These are phyloP conservation scores for Drusus annulatus DNA, from an alignment of 1,140 invertebrate genomes.

Conservation along the genomic window DNA sequence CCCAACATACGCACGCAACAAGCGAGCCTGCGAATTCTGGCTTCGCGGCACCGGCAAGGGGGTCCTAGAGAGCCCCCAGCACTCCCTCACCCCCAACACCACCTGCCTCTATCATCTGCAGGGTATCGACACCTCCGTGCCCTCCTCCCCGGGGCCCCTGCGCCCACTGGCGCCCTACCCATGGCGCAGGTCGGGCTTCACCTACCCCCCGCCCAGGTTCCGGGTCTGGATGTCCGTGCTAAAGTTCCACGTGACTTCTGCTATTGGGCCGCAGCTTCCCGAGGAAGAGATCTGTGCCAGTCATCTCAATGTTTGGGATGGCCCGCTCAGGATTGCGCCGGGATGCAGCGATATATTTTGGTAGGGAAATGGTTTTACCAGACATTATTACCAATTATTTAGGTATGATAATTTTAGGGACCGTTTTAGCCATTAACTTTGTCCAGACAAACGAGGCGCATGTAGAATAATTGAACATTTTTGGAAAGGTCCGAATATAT, in stretches of 20 bases:
- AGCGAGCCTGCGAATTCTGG: slow-evolving; percentile 89
- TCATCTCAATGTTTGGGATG: slow-evolving; percentile 87
- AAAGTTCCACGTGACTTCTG: slow-evolving; percentile 84
- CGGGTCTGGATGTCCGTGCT: slow-evolving; percentile 90
- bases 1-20: slow-evolving; percentile 84
- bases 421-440: too few species aligned
- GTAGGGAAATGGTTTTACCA: slow-evolving; percentile 65
- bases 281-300: slow-evolving; percentile 84
- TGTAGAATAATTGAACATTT: too few species aligned
- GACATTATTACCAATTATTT: too few species aligned
- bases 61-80: slow-evolving; percentile 83
- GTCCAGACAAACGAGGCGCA: too few species aligned
- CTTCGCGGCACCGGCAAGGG: slow-evolving; percentile 84
- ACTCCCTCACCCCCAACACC: slow-evolving; percentile 87
- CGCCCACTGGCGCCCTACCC: slow-evolving; percentile 76
- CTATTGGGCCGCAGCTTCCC: slow-evolving; percentile 71
- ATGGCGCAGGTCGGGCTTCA: slow-evolving; percentile 73
- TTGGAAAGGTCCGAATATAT: too few species aligned
- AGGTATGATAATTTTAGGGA: too few species aligned
- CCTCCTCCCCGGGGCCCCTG: slow-evolving; percentile 73
- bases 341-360: slow-evolving; percentile 86
- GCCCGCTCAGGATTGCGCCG: slow-evolving; percentile 81
- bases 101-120: slow-evolving; percentile 90
- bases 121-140: slow-evolving; percentile 73
- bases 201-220: slow-evolving; percentile 77